Conservation (phyloP, 2,888 invertebrate species). For the Lapara coniferarum region DNA sequence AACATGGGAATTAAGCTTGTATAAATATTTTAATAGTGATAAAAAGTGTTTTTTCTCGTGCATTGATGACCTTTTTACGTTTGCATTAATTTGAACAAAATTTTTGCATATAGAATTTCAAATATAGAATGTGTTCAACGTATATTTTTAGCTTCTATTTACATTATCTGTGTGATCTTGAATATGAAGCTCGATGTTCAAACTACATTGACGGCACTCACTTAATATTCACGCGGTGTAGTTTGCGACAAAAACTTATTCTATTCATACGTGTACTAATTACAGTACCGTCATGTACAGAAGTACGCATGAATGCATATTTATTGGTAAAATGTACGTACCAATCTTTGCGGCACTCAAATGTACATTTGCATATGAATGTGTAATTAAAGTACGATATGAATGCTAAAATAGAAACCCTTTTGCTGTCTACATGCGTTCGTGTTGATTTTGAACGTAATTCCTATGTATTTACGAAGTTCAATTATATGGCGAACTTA, state of each 20-base stretch:
- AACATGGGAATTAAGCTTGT: conserved; percentile 52
- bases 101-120: conserved; percentile 5
- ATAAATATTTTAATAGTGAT: conserved; percentile 49
- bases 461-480: conserved; percentile 20
- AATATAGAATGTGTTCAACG: conserved; percentile 8
- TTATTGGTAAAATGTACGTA: conserved; percentile 63
- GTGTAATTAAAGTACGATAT: conserved; percentile 79
- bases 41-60: conserved; percentile 38
- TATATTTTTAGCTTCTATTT: conserved; percentile 19
- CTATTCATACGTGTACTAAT: conserved; percentile 74
- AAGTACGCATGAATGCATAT: conserved; percentile 76
- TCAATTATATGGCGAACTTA: conserved; percentile 21
- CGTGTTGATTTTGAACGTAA: conserved; percentile 25
- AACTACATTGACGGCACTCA: conserved; percentile 19
- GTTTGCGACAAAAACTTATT: conserved; percentile 51
- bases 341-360: conserved; percentile 76
- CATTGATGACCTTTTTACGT: background rate
- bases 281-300: conserved; percentile 71
- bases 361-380: conserved; percentile 81
- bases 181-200: conserved; percentile 14
- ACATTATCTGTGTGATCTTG: conserved; percentile 9
- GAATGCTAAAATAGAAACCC: conserved; percentile 69
- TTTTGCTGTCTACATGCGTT: conserved; percentile 33
- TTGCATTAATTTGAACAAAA: conserved; percentile 7
- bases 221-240: conserved; percentile 30